A percentile compares a stretch with the other conserved stretches of the same genome.
phyloP scores from a whole-genome alignment of 2,888 invertebrate species.

The Zaprionus obscuricornis region DNA sequence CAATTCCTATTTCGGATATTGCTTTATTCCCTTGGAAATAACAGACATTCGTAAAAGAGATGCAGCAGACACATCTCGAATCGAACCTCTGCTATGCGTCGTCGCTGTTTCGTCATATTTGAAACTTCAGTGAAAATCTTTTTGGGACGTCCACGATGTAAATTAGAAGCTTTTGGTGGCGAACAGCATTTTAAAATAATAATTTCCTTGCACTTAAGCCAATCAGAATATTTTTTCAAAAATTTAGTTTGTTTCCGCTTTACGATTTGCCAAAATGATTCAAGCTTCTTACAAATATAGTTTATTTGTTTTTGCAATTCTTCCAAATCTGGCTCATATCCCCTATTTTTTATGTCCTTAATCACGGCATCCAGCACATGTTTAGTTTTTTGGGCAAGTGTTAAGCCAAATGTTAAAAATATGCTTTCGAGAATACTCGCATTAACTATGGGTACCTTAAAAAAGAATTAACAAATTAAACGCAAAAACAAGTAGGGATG shows the following conservation, averaged over 20 bases:
- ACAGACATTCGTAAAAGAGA: constrained; percentile 14
- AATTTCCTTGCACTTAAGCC: constrained; percentile 3
- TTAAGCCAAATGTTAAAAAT: constrained; percentile 15
- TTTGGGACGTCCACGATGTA: constrained; percentile 15
- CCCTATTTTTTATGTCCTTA: neutral
- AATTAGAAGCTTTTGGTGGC: constrained; percentile 4
- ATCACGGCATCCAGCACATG: neutral
- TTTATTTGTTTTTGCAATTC: neutral
- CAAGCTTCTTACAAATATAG: constrained; percentile 2
- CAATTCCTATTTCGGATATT: constrained; percentile 1
- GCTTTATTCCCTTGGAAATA: constrained; percentile 6
- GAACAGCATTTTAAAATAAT: neutral
- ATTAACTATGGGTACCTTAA: constrained; percentile 1
- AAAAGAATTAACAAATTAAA: constrained; percentile 2
- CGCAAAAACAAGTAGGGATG: too few relatives aligned
- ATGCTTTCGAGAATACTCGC: constrained; percentile 18
- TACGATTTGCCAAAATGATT: constrained; percentile 2
- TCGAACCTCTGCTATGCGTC: constrained; percentile 21
- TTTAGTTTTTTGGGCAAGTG: constrained; percentile 10
- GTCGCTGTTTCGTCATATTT: constrained; percentile 20
- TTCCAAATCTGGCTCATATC: neutral
- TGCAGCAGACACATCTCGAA: constrained; percentile 26
- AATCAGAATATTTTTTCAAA: constrained; percentile 1
- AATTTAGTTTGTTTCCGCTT: neutral
- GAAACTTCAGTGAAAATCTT: constrained; percentile 15